Conservation (phyloP, 35 echinoderm and acorn worm genomes). For the Chiridota heheva region DNA sequence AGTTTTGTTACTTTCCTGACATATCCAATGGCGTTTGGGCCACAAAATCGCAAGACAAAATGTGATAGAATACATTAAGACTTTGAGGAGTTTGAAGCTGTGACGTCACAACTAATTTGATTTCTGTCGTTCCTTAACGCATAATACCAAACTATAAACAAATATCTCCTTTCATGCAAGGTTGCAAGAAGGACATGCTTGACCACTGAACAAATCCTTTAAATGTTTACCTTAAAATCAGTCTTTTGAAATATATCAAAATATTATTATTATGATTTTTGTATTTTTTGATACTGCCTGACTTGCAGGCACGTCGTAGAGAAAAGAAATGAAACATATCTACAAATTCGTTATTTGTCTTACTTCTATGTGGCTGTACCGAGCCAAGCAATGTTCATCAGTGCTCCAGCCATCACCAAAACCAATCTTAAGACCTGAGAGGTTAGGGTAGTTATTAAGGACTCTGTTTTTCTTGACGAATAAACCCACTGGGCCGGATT, state of each 20-base stretch:
- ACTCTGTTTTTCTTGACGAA: conserved; percentile 24
- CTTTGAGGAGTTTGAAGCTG: no score
- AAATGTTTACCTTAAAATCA: background rate
- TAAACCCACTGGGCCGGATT: background rate
- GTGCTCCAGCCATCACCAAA: conserved; percentile 42
- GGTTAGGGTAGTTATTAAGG: background rate
- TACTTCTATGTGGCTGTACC: conserved; percentile 17
- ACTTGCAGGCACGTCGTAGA: conserved; percentile 28
- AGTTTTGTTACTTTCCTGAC: no score
- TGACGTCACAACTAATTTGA: no score
- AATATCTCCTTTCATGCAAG: no score
- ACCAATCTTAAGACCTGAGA: conserved; percentile 7
- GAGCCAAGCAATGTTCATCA: conserved; percentile 33
- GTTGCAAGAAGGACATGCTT: no score
- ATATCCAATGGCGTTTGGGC: no score
- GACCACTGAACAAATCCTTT: background rate
- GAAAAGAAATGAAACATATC: no score
- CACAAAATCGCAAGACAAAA: no score
- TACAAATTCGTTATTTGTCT: no score
- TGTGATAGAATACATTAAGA: no score
- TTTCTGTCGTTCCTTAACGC: no score
- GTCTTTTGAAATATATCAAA: background rate
- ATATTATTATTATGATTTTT: background rate
- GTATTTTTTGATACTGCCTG: background rate
- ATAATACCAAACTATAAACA: no score